phyloP scores from a whole-genome alignment of 2,888 invertebrate genomes.

The Mesorhabditis spiculigera region DNA sequence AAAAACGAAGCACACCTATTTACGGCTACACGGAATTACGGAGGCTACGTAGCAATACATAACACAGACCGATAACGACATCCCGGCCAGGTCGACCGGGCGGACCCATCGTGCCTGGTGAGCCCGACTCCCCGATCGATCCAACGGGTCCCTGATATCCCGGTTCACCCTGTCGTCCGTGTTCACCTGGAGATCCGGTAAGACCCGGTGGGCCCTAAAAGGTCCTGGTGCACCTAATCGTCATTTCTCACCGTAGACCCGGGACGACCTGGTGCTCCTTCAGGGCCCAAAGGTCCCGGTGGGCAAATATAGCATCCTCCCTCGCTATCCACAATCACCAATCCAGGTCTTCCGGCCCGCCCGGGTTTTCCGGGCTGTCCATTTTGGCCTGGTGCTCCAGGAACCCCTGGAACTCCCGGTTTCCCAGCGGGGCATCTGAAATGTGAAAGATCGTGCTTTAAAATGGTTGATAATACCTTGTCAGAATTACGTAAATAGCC shows the following conservation, averaged over 20 bases:
- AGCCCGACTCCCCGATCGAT: not conserved
- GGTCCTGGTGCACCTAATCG: not conserved
- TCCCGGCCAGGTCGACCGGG: not conserved
- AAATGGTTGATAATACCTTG: not conserved
- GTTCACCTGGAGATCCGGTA: not conserved
- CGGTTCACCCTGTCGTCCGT: not conserved
- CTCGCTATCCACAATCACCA: not conserved
- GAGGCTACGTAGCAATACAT: not conserved
- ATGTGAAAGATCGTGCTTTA: not conserved
- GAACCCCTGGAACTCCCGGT: conserved; percentile 1
- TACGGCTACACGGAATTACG: not conserved
- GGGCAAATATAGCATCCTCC: conserved; percentile 3
- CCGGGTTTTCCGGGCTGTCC: not conserved
- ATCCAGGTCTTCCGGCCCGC: not conserved
- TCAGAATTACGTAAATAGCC: too few species aligned
- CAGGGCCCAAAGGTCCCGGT: not conserved
- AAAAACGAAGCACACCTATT: not conserved
- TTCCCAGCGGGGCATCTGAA: not conserved
- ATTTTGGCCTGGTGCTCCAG: not conserved
- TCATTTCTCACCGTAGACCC: not conserved
- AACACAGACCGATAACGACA: not conserved
- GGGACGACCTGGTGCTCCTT: not conserved
- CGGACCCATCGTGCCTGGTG: not conserved
- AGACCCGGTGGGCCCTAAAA: not conserved
- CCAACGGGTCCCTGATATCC: not conserved